These are phyloP conservation scores for Acinonyx jubatus DNA, from an alignment of 2,113 vertebrate genomes.

Conservation along the genomic window DNA sequence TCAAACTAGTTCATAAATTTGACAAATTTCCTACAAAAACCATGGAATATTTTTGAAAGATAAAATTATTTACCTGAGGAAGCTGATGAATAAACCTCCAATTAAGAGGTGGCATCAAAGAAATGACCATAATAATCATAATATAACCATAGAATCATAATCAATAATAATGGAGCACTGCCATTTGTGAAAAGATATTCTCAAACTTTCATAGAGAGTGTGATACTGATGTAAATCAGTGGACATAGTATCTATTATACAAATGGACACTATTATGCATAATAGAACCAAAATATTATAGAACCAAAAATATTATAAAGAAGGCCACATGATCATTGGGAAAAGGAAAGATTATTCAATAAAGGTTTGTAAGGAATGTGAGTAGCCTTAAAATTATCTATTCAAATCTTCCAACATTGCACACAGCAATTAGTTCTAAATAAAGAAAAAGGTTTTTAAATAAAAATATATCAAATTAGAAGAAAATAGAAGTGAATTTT, in stretches of 20 bases:
- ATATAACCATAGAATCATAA: too few species aligned
- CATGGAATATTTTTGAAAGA: neutral
- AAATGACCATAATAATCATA: neutral
- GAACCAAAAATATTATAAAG: neutral
- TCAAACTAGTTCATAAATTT: neutral
- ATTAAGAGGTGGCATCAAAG: neutral
- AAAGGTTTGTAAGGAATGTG: neutral
- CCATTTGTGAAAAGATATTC: neutral
- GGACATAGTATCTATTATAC: neutral
- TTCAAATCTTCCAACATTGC: neutral
- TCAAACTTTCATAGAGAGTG: neutral
- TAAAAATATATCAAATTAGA: neutral
- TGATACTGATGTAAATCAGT: neutral
- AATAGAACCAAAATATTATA: neutral
- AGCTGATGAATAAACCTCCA: neutral
- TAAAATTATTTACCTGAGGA: neutral
- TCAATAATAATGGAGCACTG: neutral
- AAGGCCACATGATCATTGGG: neutral
- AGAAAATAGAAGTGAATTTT: neutral
- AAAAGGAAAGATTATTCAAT: constrained; percentile 3
- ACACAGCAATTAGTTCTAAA: neutral
- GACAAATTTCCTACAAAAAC: neutral
- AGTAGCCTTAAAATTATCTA: neutral
- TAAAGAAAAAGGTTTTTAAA: neutral
- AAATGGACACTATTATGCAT: neutral